phyloP scores from a whole-genome alignment of 2,113 vertebrate species.

The Burhinus oedicnemus region DNA sequence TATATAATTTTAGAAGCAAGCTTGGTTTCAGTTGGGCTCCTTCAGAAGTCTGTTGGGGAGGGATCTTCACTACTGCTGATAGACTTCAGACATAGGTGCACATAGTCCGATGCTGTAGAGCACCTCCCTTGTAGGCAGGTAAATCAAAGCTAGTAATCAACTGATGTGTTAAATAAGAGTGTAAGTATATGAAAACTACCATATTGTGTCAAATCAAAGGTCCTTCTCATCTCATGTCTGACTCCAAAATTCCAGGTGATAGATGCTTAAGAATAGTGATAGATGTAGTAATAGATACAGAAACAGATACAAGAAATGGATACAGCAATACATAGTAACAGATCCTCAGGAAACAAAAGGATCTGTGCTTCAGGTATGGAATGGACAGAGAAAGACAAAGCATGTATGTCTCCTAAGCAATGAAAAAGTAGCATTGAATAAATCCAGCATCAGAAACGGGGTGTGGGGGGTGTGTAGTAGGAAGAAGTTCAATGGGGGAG shows the following conservation, averaged over 20 bases:
- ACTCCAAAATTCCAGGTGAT: neutral
- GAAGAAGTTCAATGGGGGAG: neutral
- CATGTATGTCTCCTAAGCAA: neutral
- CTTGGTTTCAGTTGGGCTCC: neutral
- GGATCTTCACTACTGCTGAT: neutral
- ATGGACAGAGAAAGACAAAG: neutral
- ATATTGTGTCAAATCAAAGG: neutral
- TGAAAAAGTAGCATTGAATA: neutral
- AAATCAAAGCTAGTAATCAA: neutral
- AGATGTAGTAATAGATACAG: neutral
- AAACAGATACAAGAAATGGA: neutral
- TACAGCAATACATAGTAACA: neutral
- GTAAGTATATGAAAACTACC: neutral
- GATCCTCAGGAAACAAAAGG: neutral
- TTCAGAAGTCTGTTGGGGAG: neutral
- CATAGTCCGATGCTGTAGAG: neutral
- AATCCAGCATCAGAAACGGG: neutral
- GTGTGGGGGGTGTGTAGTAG: neutral
- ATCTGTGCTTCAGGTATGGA: neutral
- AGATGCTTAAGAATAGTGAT: neutral
- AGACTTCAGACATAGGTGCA: neutral
- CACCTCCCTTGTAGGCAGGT: neutral
- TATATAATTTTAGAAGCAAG: neutral
- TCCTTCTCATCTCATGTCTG: neutral
- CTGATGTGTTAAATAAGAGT: neutral